These are phyloP conservation scores for Drosophila histrio DNA, from an alignment of 2,888 invertebrate genomes.

Conservation along the genomic window DNA sequence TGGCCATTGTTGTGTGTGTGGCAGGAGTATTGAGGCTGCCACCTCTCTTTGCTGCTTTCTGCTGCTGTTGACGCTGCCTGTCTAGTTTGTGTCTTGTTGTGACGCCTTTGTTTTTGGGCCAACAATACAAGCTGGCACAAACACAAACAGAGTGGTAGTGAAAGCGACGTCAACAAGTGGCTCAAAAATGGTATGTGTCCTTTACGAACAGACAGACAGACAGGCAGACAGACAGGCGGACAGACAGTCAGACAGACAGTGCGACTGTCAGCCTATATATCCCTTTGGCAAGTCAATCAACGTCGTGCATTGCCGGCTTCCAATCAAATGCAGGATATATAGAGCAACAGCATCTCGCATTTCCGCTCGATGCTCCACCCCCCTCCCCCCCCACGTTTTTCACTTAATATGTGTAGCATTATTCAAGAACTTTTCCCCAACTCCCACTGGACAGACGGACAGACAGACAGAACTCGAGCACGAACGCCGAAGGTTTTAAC, in stretches of 20 bases:
- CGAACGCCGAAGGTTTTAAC: constrained; percentile 5
- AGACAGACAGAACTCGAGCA: constrained; percentile 1
- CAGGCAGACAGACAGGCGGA: background rate
- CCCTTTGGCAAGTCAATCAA: constrained; percentile 71
- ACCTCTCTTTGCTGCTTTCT: constrained; percentile 17
- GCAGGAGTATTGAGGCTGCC: constrained; percentile 16
- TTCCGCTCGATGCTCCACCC: constrained; percentile 19
- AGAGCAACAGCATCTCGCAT: constrained; percentile 26
- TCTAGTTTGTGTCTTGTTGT: constrained; percentile 66
- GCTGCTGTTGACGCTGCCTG: constrained; percentile 48
- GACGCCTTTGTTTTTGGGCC: constrained; percentile 70
- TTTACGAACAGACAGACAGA: constrained; percentile 22
- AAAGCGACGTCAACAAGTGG: constrained; percentile 52
- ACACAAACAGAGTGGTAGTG: constrained; percentile 11
- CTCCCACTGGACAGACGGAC: constrained; percentile 1
- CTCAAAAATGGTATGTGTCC: constrained; percentile 52
- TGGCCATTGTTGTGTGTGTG: constrained; percentile 18
- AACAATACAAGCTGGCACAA: constrained; percentile 55
- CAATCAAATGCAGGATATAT: constrained; percentile 60
- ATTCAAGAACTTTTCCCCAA: background rate
- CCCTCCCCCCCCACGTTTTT: background rate
- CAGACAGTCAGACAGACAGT: constrained; percentile 7
- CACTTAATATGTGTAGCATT: background rate
- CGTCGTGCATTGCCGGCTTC: constrained; percentile 53
- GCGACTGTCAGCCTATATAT: constrained; percentile 19